phyloP scores from a whole-genome alignment of 2,113 vertebrate species.

The Hippopotamus amphibius region DNA sequence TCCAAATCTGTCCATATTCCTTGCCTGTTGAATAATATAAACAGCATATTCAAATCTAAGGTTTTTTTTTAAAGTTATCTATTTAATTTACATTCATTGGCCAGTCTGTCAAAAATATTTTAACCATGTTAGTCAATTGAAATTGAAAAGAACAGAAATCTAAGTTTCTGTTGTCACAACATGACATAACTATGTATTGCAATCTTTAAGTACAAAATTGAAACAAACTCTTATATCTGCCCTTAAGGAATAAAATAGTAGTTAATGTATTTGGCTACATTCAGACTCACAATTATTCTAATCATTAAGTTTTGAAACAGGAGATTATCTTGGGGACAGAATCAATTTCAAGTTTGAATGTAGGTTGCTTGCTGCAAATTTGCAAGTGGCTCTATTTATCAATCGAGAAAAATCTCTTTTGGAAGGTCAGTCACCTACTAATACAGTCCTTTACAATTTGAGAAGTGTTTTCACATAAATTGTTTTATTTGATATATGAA shows the following conservation, averaged over 20 bases:
- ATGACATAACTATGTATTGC: background rate
- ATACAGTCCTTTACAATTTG: background rate
- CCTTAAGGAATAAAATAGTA: constrained; percentile 56
- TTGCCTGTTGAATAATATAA: constrained; percentile 34
- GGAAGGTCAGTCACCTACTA: background rate
- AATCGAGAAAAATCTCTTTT: constrained; percentile 12
- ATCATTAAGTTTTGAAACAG: constrained; percentile 48
- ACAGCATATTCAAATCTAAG: background rate
- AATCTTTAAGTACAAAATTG: constrained; percentile 38
- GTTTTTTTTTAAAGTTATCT: background rate
- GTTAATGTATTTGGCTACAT: constrained; percentile 36
- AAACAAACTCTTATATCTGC: constrained; percentile 14
- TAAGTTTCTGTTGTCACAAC: constrained; percentile 52
- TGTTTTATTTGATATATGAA: background rate
- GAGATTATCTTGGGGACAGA: background rate
- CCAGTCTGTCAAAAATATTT: constrained; percentile 40
- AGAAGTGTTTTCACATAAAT: constrained; percentile 8
- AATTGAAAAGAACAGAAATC: constrained; percentile 56
- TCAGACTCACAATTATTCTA: constrained; percentile 32
- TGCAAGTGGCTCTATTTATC: background rate
- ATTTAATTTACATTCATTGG: constrained; percentile 48
- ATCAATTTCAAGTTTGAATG: constrained; percentile 30
- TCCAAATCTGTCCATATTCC: constrained; percentile 3
- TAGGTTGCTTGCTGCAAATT: background rate
- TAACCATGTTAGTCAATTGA: background rate